Evolutionary conservation across 1,140 invertebrate genomes (phyloP), one percentile per base, ranked within the genome.

Genomic region (Micrasema minimum): DNA sequence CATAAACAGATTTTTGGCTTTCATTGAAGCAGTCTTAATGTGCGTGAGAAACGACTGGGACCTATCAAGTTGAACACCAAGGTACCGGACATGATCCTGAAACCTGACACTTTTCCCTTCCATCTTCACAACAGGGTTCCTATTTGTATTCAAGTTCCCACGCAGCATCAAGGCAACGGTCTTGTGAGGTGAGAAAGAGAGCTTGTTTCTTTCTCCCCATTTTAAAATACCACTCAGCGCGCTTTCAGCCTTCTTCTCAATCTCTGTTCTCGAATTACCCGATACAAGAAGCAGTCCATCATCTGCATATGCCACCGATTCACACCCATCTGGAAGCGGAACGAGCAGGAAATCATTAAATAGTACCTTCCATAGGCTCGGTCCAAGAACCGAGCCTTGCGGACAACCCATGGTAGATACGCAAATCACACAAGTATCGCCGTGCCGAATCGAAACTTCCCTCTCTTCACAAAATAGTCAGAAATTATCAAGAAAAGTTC

Each of bases 291-390:
- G 16, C 1, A 55, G 12, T 1, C 1, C 23, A 26, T 55, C 51
- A 55, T 55, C 51, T 0, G 51, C 51, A 22, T 55, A 55, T 11
- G 5, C 51, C 18, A 55, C 51, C 22, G 14, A 12, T 7, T 7
- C 23, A 55, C 20, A 55, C 3, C 51, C 23, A 11, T 26, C 11
- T 10, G 31, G 51, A 5, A 55, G 23, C 6, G 51, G 51, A 6
- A 55, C 5, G 12, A 20, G n/a, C 2, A 31, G 12, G 12, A n/a
- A n/a, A 16, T 55, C 51, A 7, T 55, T 9, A 16, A 55, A 55
- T 2, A 55, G 20, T 1, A 55, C 22, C 4, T 55, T 55, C 20
- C 51, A 55, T 0, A 55, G 12, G 1, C 1, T 7, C 10, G 51
- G 51, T 2, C 10, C 51, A 2, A 55, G 51, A 1, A 55, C 51